Evolutionary conservation across 2,888 invertebrate genomes (phyloP).

Genomic region (Cenopis cana): DNA sequence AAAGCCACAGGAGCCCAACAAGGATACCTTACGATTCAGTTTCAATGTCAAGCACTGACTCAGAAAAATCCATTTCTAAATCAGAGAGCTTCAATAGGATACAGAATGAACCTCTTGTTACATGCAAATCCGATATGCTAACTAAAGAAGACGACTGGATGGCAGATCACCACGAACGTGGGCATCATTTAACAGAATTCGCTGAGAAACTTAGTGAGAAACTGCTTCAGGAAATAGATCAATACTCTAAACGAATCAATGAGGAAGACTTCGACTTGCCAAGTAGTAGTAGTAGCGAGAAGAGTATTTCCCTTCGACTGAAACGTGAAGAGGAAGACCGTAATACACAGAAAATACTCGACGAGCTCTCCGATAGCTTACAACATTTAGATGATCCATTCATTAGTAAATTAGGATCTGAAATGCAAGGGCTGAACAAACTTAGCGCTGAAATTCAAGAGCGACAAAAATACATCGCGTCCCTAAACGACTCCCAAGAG

Average conservation of each 20-base stretch:
- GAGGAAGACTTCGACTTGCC: constrained; percentile 83
- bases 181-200: constrained; percentile 90
- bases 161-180: constrained; percentile 85
- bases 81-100: constrained; percentile 82
- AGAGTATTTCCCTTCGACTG: constrained; percentile 80
- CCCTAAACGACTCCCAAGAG: constrained; percentile 81
- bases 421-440: constrained; percentile 85
- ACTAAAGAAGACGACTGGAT: constrained; percentile 84
- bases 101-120: constrained; percentile 81
- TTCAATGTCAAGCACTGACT: constrained; percentile 81
- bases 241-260: constrained; percentile 81
- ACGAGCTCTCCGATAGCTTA: constrained; percentile 79
- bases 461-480: constrained; percentile 84
- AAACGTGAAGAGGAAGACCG: constrained; percentile 80
- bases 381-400: constrained; percentile 87
- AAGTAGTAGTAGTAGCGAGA: constrained; percentile 81
- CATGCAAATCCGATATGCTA: constrained; percentile 81
- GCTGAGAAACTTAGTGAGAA: constrained; percentile 94
- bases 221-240: constrained; percentile 91
- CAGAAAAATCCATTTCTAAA: constrained; percentile 82
- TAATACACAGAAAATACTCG: constrained; percentile 79
- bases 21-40: constrained; percentile 79
- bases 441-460: constrained; percentile 85
- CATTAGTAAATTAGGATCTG: constrained; percentile 84
- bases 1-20: constrained; percentile 79